These are phyloP conservation scores for Drosophila meridionalis DNA, from an alignment of 2,888 invertebrate species.

Conservation along the genomic window DNA sequence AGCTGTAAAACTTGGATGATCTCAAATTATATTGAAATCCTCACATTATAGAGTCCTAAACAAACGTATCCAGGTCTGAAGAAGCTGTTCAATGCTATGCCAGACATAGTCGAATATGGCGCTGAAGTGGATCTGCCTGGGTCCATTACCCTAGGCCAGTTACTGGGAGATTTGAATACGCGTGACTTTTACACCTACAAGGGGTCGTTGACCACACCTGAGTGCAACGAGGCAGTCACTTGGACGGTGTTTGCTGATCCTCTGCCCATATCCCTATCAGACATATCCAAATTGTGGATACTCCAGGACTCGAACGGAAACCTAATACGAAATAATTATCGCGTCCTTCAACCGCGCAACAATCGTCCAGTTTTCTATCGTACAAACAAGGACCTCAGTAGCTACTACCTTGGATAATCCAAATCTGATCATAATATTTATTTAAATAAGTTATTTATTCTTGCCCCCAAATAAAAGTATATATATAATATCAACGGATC, in stretches of 20 bases:
- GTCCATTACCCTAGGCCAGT: conserved; percentile 70
- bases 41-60: conserved; percentile 47
- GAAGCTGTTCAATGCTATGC: conserved; percentile 61
- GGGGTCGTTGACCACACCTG: conserved; percentile 91
- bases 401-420: conserved; percentile 8
- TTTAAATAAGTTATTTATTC: conserved; percentile 1
- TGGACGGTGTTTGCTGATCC: conserved; percentile 89
- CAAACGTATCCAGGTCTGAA: conserved; percentile 67
- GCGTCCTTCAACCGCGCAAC: conserved; percentile 63
- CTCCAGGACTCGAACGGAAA: conserved; percentile 54
- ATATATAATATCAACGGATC: not conserved
- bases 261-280: conserved; percentile 83
- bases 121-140: conserved; percentile 42
- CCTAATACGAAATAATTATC: conserved; percentile 64
- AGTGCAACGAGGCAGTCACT: conserved; percentile 89
- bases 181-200: conserved; percentile 78
- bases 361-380: conserved; percentile 54
- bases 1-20: not conserved
- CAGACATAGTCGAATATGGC: conserved; percentile 56
- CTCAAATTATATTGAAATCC: not conserved
- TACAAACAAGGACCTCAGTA: conserved; percentile 11
- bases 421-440: not conserved
- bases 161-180: conserved; percentile 74
- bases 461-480: not conserved
- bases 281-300: conserved; percentile 70